A percentile compares a stretch with the other conserved stretches of the same genome.
Evolutionary conservation across 2,113 vertebrate species (phyloP).

Genomic region (Panurus biarmicus): DNA sequence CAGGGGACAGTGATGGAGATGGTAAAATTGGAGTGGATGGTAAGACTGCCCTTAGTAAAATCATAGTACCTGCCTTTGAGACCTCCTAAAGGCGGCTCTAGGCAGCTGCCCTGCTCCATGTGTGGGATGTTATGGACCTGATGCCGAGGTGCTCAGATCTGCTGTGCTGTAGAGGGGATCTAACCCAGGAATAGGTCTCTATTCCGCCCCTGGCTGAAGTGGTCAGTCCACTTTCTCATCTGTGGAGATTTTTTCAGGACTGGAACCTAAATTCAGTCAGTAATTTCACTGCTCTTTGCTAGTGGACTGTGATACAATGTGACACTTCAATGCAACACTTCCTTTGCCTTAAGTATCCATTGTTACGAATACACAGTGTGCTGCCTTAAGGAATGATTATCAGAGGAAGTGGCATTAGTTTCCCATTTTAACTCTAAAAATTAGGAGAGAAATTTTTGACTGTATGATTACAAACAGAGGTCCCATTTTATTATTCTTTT

Average conservation of each 20-base stretch:
- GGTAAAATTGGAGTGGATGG: slow-evolving; percentile 79
- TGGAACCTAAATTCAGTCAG: not conserved
- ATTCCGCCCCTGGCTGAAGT: not conserved
- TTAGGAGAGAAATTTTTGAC: not conserved
- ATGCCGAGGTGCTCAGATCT: not conserved
- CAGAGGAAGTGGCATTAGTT: not conserved
- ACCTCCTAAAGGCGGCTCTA: not conserved
- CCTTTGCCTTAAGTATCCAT: not conserved
- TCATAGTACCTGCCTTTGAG: not conserved
- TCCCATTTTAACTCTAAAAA: not conserved
- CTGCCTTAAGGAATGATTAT: not conserved
- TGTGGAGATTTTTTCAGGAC: not conserved
- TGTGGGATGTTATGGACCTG: not conserved
- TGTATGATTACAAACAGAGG: not conserved
- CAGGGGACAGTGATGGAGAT: slow-evolving; percentile 76
- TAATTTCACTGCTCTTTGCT: not conserved
- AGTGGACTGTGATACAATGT: not conserved
- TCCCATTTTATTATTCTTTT: not conserved
- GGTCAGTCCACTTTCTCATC: not conserved
- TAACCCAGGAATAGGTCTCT: not conserved
- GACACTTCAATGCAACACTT: not conserved
- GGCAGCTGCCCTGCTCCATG: not conserved
- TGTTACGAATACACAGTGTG: not conserved
- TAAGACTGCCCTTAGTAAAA: slow-evolving; percentile 14
- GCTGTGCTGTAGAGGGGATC: not conserved